A percentile compares a stretch with the other conserved stretches of the same genome.
phyloP scores from a whole-genome alignment of 2,888 invertebrate species.

The Augiades crinisus region DNA sequence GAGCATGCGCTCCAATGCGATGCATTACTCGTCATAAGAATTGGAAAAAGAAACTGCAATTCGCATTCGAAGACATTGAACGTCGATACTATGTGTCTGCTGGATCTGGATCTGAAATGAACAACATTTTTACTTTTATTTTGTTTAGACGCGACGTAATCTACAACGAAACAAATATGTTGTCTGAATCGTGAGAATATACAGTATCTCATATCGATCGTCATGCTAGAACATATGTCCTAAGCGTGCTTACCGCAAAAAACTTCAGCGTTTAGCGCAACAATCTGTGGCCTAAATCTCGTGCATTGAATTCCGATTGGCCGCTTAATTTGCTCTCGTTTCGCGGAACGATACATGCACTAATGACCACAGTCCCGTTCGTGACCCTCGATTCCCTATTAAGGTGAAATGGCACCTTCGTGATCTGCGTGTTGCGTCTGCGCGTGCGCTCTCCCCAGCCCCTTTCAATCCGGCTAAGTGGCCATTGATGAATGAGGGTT shows the following conservation, averaged over 20 bases:
- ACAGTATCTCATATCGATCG: too few relatives aligned
- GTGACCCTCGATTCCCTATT: slow-evolving; percentile 39
- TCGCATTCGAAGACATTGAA: not conserved
- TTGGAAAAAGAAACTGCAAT: slow-evolving; percentile 14
- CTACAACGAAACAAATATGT: too few relatives aligned
- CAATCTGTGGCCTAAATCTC: slow-evolving; percentile 9
- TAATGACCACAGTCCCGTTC: slow-evolving; percentile 31
- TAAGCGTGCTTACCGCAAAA: not conserved
- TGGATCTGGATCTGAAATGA: too few relatives aligned
- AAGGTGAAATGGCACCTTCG: slow-evolving; percentile 55
- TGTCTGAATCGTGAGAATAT: too few relatives aligned
- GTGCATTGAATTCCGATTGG: slow-evolving; percentile 1
- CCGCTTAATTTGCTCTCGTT: slow-evolving; percentile 12
- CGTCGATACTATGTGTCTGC: too few relatives aligned
- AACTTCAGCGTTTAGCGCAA: not conserved
- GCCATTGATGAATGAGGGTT: slow-evolving; percentile 58
- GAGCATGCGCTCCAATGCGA: slow-evolving; percentile 36
- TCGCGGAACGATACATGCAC: slow-evolving; percentile 28
- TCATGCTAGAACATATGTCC: not conserved
- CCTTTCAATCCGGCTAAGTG: slow-evolving; percentile 57
- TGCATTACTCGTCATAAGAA: slow-evolving; percentile 43
- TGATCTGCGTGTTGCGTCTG: slow-evolving; percentile 37
- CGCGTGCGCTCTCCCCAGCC: slow-evolving; percentile 43
- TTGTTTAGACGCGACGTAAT: too few relatives aligned
- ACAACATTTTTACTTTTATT: not conserved